phyloP scores from a whole-genome alignment of 23 tunicate genomes.

The Diplosoma virens region DNA sequence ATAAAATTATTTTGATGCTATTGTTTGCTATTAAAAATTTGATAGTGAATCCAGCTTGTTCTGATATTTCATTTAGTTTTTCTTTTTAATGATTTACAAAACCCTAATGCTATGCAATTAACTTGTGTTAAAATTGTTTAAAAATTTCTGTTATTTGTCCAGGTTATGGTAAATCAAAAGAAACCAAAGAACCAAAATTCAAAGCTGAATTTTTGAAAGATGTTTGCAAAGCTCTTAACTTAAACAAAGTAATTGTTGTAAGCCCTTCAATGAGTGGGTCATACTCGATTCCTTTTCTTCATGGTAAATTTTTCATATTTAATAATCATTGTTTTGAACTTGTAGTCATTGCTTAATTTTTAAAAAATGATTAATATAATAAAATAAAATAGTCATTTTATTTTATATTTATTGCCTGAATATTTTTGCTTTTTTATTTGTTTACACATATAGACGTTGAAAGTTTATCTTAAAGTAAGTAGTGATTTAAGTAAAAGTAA shows the following conservation, averaged over 20 bases:
- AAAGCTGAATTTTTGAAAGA: constrained; percentile 35
- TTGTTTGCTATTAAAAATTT: too few relatives aligned
- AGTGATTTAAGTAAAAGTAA: too few relatives aligned
- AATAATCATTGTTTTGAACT: neutral
- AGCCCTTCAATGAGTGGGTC: constrained; percentile 83
- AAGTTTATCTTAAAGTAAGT: too few relatives aligned
- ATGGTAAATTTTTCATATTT: constrained; percentile 10
- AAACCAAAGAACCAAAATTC: constrained; percentile 3
- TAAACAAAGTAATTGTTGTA: constrained; percentile 39
- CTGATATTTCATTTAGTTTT: too few relatives aligned
- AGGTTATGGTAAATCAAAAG: constrained; percentile 67
- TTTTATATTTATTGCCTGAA: neutral
- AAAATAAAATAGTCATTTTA: neutral
- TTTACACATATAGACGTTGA: too few relatives aligned
- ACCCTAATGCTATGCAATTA: too few relatives aligned
- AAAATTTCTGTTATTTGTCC: neutral
- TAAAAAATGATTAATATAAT: neutral
- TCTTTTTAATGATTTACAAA: too few relatives aligned
- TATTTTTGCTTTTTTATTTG: too few relatives aligned
- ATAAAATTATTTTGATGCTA: too few relatives aligned
- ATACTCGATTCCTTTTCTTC: constrained; percentile 56
- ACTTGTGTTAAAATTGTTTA: too few relatives aligned
- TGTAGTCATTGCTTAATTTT: neutral
- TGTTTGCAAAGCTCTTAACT: constrained; percentile 15
- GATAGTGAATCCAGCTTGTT: too few relatives aligned